Base-by-base conservation (phyloP, 1,140 invertebrate genomes). In the Atopsyche davidsoni region DNA sequence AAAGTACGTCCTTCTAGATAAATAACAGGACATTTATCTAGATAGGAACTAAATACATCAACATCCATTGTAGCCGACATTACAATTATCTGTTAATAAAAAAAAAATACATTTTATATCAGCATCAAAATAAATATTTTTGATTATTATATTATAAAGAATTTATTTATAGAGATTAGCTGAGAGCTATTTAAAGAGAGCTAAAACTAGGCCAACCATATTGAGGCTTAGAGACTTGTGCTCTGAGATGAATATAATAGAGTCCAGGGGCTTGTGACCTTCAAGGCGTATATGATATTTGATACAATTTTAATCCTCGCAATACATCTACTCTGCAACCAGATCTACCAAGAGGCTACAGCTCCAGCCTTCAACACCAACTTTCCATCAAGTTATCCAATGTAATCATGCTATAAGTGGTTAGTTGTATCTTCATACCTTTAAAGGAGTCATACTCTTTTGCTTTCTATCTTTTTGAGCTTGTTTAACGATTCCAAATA, bases 61-160 rank as follows among this genome's bases (percentile, higher is more conserved):
- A 92, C 89, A 75, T 96, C 87, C 87, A 96, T 92, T 23, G 92
- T 96, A 0, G 94, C 94, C 11, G 92, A 96, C 83, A 96, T 96
- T 11, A 97, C 73, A 16, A 96, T 78, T 1, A 94, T 67, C 78
- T 85, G 65, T 42, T 70, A 66, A 56, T 47, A 60, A 54, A 43
- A 40, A 49, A 22, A 48, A 28, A 44, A 50, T 19, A 18, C 22
- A 14, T 6, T 23, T 18, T 32, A 47, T 13, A 47, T 24, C 14
- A 21, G 34, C 2, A 38, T 38, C 6, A 13, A 38, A 9, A 7
- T 9, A 38, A 14, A 9, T 28, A 7, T 31, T 31, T 31, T 31
- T 7, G 25, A n/a, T 31, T 31, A 7, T 9, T 31, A 31, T 9
- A 31, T 31, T 9, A n/a, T n/a, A n/a, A n/a, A n/a, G n/a, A n/a